phyloP scores from a whole-genome alignment of 92 coral and sea anemone species.

The Paragorgia papillata region DNA sequence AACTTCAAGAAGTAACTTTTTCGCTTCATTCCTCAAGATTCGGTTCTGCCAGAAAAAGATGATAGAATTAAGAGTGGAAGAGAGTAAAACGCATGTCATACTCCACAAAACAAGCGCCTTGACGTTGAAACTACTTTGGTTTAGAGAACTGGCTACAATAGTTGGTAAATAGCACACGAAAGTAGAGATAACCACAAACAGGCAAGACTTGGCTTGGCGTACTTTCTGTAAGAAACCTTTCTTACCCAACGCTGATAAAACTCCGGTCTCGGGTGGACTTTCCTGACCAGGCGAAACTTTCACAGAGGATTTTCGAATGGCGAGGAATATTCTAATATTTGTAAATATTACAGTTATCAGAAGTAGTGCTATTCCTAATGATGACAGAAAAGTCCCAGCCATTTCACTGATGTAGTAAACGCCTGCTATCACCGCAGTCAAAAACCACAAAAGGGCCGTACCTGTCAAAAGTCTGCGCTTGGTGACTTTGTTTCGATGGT shows the following conservation, averaged over 20 bases:
- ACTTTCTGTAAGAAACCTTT: neutral
- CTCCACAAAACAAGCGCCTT: neutral
- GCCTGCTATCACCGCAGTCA: neutral
- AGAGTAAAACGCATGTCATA: neutral
- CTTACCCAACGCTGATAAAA: neutral
- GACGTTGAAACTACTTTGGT: neutral
- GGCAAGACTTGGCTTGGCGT: slow-evolving; percentile 1
- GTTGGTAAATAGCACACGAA: neutral
- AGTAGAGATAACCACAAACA: neutral
- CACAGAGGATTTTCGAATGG: neutral
- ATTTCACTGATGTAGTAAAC: neutral
- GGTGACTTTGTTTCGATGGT: neutral
- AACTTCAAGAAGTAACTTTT: neutral
- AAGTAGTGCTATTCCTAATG: neutral
- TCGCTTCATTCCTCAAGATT: slow-evolving; percentile 16
- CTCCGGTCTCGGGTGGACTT: no score
- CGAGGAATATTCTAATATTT: neutral
- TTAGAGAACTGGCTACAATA: neutral
- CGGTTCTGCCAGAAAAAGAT: slow-evolving; percentile 20
- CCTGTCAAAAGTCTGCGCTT: neutral
- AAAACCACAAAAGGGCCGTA: neutral
- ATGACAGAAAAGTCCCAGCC: neutral
- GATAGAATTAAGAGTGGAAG: slow-evolving; percentile 23
- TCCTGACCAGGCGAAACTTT: neutral
- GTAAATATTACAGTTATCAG: neutral